Evolutionary conservation across 2,113 vertebrate species (phyloP), one percentile per base, ranked within the genome.

Genomic region (Columba livia): DNA sequence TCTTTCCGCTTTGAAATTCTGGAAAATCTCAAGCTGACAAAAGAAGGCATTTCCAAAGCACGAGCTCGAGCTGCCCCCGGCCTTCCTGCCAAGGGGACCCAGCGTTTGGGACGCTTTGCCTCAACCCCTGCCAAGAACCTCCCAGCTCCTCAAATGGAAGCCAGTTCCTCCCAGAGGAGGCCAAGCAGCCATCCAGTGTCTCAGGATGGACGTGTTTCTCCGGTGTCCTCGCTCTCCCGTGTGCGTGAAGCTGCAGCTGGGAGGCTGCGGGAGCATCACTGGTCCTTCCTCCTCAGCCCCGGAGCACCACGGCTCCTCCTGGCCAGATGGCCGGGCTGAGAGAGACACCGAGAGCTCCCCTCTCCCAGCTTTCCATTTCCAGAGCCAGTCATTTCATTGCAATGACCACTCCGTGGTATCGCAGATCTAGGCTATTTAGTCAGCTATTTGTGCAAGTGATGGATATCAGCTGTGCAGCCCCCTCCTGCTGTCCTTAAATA

Each of bases 1-100:
- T 79, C 95, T 94, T 98, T 98, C 97, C 95, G 94, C 91, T 97
- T 97, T 91, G 78, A 94, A 96, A 97, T 97, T 95, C 97, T 98
- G 97, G 98, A 94, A 96, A 96, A 87, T 85, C 94, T 98, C 98
- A 98, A 97, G 72, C 93, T 97, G 97, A 97, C 97, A 97, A 97
- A 97, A 95, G 96, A 88, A 85, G 96, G 95, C 93, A 94, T 91
- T 96, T 97, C 95, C 80, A 94, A 96, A 94, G 78, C 0, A 0
- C 23, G 15, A 88, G 87, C 80, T 70, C 8, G 5, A 95, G 85
- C 79, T 89, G 54, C 34, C 58, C 83, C 79, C 10, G 0, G 79
- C n/a, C 53, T n/a, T 57, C 91, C 53, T 54, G 94, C 96, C 97
- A 95, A 86, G 1, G 0, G 61, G 61, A 90, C 85, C 40, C 42